phyloP scores from a whole-genome alignment of 2,113 vertebrate genomes.

The Semicossyphus pulcher region DNA sequence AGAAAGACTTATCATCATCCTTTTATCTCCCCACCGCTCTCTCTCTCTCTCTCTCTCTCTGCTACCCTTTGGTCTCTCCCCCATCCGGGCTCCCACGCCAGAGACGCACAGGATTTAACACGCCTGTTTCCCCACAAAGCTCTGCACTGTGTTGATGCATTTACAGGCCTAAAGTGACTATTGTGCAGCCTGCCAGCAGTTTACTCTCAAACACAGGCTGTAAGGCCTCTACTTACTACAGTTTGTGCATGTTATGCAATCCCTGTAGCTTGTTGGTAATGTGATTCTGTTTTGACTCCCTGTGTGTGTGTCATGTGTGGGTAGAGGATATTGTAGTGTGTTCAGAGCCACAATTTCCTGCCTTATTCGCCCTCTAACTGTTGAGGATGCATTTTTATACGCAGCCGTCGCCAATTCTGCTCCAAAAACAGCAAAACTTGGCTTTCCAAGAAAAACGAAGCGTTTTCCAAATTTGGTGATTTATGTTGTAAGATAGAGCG shows the following conservation, averaged over 20 bases:
- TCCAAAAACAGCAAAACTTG: conserved; percentile 12
- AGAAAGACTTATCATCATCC: conserved; percentile 35
- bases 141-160: conserved; percentile 54
- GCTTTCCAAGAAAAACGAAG: conserved; percentile 3
- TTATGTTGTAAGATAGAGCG: conserved; percentile 16
- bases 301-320: conserved; percentile 25
- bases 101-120: conserved; percentile 67
- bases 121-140: conserved; percentile 63
- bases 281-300: conserved; percentile 40
- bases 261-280: conserved; percentile 10
- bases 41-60: conserved; percentile 24
- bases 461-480: conserved; percentile 20
- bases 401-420: background rate
- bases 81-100: conserved; percentile 56
- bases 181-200: conserved; percentile 57
- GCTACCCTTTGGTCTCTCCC: conserved; percentile 50
- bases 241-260: conserved; percentile 51
- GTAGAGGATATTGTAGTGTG: background rate
- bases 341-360: conserved; percentile 18
- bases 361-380: conserved; percentile 3
- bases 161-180: conserved; percentile 41
- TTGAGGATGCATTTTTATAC: background rate
- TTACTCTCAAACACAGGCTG: conserved; percentile 33
- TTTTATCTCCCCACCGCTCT: conserved; percentile 58
- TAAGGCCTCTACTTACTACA: conserved; percentile 47